Evolutionary conservation across 1,140 invertebrate genomes (phyloP).

Genomic region (Battus philenor): DNA sequence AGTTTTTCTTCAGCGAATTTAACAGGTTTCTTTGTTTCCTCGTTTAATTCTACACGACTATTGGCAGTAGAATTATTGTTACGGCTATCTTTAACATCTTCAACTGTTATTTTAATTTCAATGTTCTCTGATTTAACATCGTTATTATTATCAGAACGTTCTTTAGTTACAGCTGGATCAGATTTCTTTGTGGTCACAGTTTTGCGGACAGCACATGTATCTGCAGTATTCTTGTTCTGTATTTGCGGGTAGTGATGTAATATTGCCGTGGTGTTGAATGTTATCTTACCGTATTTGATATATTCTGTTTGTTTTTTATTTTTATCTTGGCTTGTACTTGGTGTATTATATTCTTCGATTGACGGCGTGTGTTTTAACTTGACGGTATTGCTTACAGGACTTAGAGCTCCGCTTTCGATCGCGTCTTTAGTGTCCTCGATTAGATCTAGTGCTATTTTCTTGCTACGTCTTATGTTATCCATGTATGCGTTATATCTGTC

Average conservation of each 20-base stretch:
- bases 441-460: slow-evolving; percentile 54
- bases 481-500: slow-evolving; percentile 64
- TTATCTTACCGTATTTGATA: slow-evolving; percentile 66
- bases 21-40: slow-evolving; percentile 45
- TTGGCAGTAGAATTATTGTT: slow-evolving; percentile 46
- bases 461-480: slow-evolving; percentile 60
- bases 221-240: slow-evolving; percentile 36
- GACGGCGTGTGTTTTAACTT: slow-evolving; percentile 34
- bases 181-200: slow-evolving; percentile 36
- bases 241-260: slow-evolving; percentile 68
- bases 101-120: slow-evolving; percentile 33
- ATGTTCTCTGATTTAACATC: slow-evolving; percentile 28
- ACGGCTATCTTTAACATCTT: slow-evolving; percentile 34
- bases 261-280: slow-evolving; percentile 66
- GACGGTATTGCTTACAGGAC: slow-evolving; percentile 35
- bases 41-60: slow-evolving; percentile 29
- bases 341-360: slow-evolving; percentile 38
- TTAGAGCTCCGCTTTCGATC: slow-evolving; percentile 35
- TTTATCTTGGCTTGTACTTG: slow-evolving; percentile 47
- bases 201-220: slow-evolving; percentile 20
- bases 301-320: slow-evolving; percentile 44
- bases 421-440: slow-evolving; percentile 63
- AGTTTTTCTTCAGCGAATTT: slow-evolving; percentile 70
- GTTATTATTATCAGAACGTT: slow-evolving; percentile 53
- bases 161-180: slow-evolving; percentile 40